phyloP scores from a whole-genome alignment of 1,140 invertebrate species.

The Eufriesea mexicana region DNA sequence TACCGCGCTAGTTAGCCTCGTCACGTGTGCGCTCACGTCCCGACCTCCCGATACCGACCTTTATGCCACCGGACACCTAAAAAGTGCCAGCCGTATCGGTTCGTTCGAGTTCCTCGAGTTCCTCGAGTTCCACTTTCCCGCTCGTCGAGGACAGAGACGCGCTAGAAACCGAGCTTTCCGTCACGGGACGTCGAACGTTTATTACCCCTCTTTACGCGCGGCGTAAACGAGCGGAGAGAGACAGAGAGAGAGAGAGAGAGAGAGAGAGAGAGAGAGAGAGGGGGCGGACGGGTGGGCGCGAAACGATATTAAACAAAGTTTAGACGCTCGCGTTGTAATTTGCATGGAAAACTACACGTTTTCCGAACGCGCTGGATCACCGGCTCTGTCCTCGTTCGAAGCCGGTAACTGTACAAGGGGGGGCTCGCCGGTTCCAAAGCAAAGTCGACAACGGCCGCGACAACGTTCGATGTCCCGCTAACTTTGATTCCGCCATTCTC shows the following conservation, averaged over 20 bases:
- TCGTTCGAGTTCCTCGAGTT: neutral
- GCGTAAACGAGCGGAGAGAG: too few relatives aligned
- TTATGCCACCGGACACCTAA: neutral
- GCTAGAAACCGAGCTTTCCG: neutral
- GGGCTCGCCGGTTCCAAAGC: neutral
- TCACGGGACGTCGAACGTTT: neutral
- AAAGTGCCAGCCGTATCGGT: neutral
- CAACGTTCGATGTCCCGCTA: neutral
- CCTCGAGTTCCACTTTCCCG: too few relatives aligned
- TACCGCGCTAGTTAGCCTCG: slow-evolving; percentile 42
- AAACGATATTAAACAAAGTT: neutral
- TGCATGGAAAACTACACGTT: neutral
- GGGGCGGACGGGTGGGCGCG: too few relatives aligned
- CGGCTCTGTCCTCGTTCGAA: neutral
- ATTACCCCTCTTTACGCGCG: neutral
- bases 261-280: too few relatives aligned
- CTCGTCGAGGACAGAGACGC: neutral
- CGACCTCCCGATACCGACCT: slow-evolving; percentile 3
- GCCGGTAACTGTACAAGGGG: too few relatives aligned
- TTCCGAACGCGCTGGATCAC: neutral
- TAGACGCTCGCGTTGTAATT: neutral
- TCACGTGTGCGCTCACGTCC: slow-evolving; percentile 18
- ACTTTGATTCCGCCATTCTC: neutral
- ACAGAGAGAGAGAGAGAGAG: too few relatives aligned
- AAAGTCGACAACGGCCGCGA: neutral